Conservation (phyloP, 1,140 invertebrate genomes). For the Hesperophylax magnus region DNA sequence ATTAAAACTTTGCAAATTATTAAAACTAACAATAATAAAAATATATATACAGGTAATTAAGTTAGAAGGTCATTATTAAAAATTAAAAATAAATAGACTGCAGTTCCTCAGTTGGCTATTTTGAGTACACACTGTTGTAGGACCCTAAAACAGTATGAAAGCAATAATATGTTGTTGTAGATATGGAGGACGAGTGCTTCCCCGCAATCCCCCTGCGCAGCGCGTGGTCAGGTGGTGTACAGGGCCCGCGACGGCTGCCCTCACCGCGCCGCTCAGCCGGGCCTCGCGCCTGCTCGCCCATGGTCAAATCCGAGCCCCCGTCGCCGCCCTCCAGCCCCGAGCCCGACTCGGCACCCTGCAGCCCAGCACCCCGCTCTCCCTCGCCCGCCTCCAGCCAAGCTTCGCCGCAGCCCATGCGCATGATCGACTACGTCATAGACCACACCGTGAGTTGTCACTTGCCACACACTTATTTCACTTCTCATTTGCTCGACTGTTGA, state of each 20-base stretch:
- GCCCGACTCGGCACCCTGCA: constrained; percentile 59
- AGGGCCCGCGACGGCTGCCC: constrained; percentile 60
- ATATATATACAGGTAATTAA: too few species aligned
- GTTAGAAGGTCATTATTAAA: too few species aligned
- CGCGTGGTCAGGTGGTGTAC: constrained; percentile 65
- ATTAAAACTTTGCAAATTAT: too few species aligned
- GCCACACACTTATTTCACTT: not conserved
- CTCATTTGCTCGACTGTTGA: too few species aligned
- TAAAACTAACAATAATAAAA: too few species aligned
- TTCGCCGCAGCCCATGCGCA: constrained; percentile 62
- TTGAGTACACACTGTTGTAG: too few species aligned
- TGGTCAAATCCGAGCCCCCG: constrained; percentile 81
- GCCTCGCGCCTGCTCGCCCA: constrained; percentile 62
- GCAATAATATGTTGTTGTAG: constrained; percentile 66
- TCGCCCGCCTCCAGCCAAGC: constrained; percentile 64
- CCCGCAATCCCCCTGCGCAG: constrained; percentile 80
- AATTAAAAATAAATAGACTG: too few species aligned
- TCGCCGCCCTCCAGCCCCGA: constrained; percentile 71
- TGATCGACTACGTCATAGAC: constrained; percentile 70
- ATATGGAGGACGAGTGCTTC: constrained; percentile 89
- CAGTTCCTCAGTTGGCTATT: too few species aligned
- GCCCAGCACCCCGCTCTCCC: constrained; percentile 67
- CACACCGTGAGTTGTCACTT: constrained; percentile 65
- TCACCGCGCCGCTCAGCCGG: constrained; percentile 59
- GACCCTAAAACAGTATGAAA: too few species aligned